Percentiles rank a stretch among this genome's conserved stretches.
phyloP scores from a whole-genome alignment of 2,797 vertebrate genomes.

The Poecile montanus region DNA sequence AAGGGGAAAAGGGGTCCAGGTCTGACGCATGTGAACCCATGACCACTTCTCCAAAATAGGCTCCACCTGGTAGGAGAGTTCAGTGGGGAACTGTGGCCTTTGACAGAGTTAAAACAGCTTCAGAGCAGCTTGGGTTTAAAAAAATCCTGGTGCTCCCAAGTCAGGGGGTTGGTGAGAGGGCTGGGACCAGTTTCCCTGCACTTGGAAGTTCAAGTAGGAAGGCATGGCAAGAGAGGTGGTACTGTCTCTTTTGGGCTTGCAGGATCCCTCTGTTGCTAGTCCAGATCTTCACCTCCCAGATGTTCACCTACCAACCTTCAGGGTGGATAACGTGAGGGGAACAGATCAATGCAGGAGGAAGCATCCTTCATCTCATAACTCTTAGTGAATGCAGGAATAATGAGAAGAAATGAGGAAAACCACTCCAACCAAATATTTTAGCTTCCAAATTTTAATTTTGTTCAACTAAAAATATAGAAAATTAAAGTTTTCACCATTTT shows the following conservation, averaged over 20 bases:
- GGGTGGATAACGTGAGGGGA: background rate
- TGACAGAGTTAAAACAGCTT: background rate
- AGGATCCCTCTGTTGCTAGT: background rate
- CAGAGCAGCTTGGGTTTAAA: background rate
- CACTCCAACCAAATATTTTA: fast-evolving
- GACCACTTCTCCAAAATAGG: background rate
- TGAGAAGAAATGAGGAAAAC: background rate
- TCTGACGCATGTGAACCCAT: background rate
- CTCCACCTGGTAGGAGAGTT: background rate
- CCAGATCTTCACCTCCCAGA: background rate
- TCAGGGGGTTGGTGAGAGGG: background rate
- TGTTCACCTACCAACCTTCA: background rate
- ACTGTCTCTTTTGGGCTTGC: background rate
- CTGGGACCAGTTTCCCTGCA: background rate
- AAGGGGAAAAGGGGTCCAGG: background rate
- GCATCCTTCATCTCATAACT: background rate
- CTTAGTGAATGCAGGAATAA: background rate
- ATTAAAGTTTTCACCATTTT: background rate
- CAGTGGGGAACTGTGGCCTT: background rate
- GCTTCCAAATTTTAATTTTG: background rate
- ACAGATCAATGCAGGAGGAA: background rate
- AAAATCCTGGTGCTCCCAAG: background rate
- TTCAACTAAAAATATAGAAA: background rate
- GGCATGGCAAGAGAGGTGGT: background rate
- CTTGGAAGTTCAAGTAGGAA: background rate